A percentile compares a stretch with the other conserved stretches of the same genome.
phyloP scores from a whole-genome alignment of 1,140 invertebrate species.

The Daktulosphaira vitifoliae region DNA sequence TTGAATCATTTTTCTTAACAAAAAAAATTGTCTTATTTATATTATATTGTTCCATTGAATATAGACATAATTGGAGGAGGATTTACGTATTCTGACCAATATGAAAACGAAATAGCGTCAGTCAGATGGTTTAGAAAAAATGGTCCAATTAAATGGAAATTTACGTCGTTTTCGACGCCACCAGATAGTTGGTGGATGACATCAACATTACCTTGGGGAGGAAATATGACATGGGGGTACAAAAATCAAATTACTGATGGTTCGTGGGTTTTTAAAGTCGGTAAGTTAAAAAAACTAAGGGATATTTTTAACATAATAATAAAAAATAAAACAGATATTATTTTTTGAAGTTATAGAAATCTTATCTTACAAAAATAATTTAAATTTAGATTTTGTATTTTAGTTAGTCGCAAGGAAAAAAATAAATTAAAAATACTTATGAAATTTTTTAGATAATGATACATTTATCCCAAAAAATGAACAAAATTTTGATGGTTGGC shows the following conservation, averaged over 20 bases:
- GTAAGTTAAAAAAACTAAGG: background rate
- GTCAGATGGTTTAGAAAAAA: background rate
- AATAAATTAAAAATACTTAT: too few relatives aligned
- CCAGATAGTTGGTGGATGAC: constrained; percentile 21
- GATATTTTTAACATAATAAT: background rate
- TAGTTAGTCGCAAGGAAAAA: too few relatives aligned
- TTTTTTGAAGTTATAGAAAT: too few relatives aligned
- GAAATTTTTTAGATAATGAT: too few relatives aligned
- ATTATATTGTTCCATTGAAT: too few relatives aligned
- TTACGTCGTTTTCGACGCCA: background rate
- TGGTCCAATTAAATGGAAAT: constrained; percentile 14
- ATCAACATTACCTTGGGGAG: background rate
- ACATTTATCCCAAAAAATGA: too few relatives aligned
- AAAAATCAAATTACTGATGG: constrained; percentile 26
- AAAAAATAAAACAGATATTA: too few relatives aligned
- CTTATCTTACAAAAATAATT: too few relatives aligned
- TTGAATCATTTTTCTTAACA: too few relatives aligned
- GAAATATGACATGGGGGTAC: constrained; percentile 12
- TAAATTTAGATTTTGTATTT: too few relatives aligned
- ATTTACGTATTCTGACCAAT: constrained; percentile 6
- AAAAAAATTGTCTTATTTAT: too few relatives aligned
- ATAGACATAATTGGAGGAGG: constrained; percentile 12
- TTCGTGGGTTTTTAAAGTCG: constrained; percentile 25
- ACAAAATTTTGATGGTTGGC: too few relatives aligned
- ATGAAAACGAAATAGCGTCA: background rate